Base-by-base conservation (phyloP, 1,140 invertebrate genomes). In the Lepidurus apus region DNA sequence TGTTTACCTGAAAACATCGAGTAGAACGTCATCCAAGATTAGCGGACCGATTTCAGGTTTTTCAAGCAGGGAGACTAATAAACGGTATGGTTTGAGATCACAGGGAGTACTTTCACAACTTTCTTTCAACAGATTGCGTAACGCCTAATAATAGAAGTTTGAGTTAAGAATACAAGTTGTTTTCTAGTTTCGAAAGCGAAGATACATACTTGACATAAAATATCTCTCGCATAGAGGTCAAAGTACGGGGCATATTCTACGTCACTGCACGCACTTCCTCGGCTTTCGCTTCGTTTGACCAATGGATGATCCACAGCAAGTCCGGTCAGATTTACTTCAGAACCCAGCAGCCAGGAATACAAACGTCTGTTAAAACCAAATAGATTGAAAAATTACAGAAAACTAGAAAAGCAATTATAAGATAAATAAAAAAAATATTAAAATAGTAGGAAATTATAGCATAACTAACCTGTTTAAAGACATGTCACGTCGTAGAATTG, bases 401-500 rank as follows among this genome's bases (percentile, higher is more conserved):
- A 47, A 26, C 1, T n/a, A 26, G 21, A 45, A 10, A 13, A n/a
- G 42, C 75, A 81, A 44, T 34, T 73, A 17, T 26, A 42, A 1
- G 75, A 42, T 79, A 1, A 11, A 43, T n/a, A 76, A 3, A 42
- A 76, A 44, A 74, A 65, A 43, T 24, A 26, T n/a, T 44, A 76
- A 34, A 34, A 10, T 75, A 34, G 26, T 77, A 43, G 21, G n/a
- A 10, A 73, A 42, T 78, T 24, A n/a, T 74, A 74, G 2, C 13
- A n/a, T 13, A 17, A 9, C 13, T 77, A 90, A 90, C 89, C 91
- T 89, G 85, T 97, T 98, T 17, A 98, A 87, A 74, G 94, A 96
- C 92, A 96, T 95, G 84, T 98, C 96, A 81, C 96, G 87, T 74
- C 95, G 85, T 11, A 98, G 86, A 79, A 98, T 91, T 1, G 96